A percentile compares a stretch with the other conserved stretches of the same genome.
Evolutionary conservation across 2,113 vertebrate species (phyloP).

Genomic region (Sinocyclocheilus grahami): DNA sequence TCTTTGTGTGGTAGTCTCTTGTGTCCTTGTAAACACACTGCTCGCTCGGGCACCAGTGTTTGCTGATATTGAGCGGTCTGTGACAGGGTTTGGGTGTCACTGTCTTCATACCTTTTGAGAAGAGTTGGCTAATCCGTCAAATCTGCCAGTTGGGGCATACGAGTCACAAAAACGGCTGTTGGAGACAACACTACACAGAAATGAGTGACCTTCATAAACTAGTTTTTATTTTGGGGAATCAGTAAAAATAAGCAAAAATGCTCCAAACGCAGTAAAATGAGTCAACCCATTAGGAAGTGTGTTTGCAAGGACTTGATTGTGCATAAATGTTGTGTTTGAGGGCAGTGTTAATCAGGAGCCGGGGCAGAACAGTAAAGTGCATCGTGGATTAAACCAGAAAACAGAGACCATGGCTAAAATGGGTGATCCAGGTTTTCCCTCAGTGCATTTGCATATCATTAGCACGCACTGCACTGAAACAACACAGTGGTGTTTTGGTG

Average conservation of each 20-base stretch:
- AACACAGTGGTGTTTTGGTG: constrained; percentile 28
- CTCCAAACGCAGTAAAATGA: too few species aligned
- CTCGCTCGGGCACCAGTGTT: background rate
- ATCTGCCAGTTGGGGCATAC: constrained; percentile 9
- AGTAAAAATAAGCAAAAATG: too few species aligned
- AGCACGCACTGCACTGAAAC: constrained; percentile 25
- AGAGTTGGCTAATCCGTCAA: constrained; percentile 26
- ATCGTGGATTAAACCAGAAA: constrained; percentile 10
- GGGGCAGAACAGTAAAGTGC: constrained; percentile 6
- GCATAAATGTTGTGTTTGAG: constrained; percentile 19
- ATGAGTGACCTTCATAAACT: constrained; percentile 12
- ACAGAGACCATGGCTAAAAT: constrained; percentile 29
- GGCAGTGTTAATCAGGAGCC: constrained; percentile 1
- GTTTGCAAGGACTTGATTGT: background rate
- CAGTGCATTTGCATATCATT: constrained; percentile 29
- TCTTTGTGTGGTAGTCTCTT: constrained; percentile 3
- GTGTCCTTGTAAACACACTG: constrained; percentile 20
- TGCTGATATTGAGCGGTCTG: constrained; percentile 22
- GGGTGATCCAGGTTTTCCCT: constrained; percentile 11
- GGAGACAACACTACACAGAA: background rate
- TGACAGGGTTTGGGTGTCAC: background rate
- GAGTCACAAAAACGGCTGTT: constrained; percentile 1
- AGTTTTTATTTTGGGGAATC: too few species aligned
- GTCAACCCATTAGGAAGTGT: background rate
- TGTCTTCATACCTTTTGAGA: constrained; percentile 3